Percentiles rank a stretch among this genome's conserved stretches.
Conservation (phyloP, 1,140 invertebrate species). For the Liolophura sinensis region DNA sequence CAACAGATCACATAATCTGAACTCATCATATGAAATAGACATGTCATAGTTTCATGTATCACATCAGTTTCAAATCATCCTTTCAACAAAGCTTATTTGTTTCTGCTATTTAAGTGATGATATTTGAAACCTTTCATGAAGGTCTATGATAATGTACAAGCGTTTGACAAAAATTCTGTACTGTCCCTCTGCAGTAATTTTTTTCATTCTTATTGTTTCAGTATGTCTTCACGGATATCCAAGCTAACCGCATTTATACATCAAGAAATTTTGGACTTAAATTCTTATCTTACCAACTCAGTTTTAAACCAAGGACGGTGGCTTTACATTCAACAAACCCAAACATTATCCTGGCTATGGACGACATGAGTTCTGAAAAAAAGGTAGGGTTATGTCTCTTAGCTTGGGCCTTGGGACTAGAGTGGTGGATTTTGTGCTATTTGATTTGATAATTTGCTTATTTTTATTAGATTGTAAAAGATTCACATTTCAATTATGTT, state of each 20-base stretch:
- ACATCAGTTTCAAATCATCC: too few species aligned
- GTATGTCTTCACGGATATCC: constrained; percentile 83
- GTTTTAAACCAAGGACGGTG: constrained; percentile 77
- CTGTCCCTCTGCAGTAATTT: constrained; percentile 1
- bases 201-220: constrained; percentile 60
- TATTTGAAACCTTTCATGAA: too few species aligned
- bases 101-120: constrained; percentile 6
- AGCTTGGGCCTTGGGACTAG: neutral
- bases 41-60: too few species aligned
- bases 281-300: constrained; percentile 66
- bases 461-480: neutral
- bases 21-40: too few species aligned
- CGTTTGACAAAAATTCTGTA: too few species aligned
- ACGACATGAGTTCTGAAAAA: constrained; percentile 71
- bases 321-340: constrained; percentile 72
- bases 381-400: constrained; percentile 63
- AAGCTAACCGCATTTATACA: constrained; percentile 76
- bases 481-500: neutral
- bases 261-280: constrained; percentile 74
- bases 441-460: neutral
- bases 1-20: too few species aligned
- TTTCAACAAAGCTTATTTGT: too few species aligned
- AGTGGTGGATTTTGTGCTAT: too few species aligned
- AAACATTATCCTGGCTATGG: constrained; percentile 68
- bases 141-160: too few species aligned